Evolutionary conservation across 2,113 vertebrate species (phyloP).

Genomic region (Fulica atra): DNA sequence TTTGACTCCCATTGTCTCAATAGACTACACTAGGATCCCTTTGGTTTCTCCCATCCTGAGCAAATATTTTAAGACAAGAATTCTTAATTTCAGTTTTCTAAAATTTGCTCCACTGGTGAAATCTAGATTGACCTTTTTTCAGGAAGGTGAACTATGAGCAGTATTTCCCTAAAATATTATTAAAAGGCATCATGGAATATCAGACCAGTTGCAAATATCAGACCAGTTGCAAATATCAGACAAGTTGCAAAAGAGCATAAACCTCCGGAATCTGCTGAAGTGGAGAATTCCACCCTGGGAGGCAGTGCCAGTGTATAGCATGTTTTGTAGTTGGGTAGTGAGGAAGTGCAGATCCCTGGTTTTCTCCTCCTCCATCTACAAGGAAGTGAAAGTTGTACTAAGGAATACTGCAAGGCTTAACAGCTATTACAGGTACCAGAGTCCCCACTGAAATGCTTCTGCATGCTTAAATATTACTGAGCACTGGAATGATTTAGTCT

Average conservation of each 20-base stretch:
- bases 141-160: background rate
- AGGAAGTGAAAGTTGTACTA: background rate
- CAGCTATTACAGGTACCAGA: background rate
- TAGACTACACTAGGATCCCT: background rate
- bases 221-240: background rate
- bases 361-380: background rate
- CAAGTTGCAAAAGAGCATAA: background rate
- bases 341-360: background rate
- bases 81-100: background rate
- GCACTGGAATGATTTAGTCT: background rate
- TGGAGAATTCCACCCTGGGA: background rate
- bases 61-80: background rate
- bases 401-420: background rate
- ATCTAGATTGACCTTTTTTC: background rate
- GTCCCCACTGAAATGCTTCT: background rate
- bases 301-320: too few relatives aligned
- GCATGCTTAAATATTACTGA: background rate
- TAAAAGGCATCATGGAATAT: background rate
- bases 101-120: background rate
- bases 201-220: background rate
- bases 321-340: background rate
- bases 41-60: background rate
- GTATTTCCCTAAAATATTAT: background rate
- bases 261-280: background rate
- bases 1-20: background rate